phyloP scores from a whole-genome alignment of 2,888 invertebrate genomes.

The Pollenia griseotomentosa region DNA sequence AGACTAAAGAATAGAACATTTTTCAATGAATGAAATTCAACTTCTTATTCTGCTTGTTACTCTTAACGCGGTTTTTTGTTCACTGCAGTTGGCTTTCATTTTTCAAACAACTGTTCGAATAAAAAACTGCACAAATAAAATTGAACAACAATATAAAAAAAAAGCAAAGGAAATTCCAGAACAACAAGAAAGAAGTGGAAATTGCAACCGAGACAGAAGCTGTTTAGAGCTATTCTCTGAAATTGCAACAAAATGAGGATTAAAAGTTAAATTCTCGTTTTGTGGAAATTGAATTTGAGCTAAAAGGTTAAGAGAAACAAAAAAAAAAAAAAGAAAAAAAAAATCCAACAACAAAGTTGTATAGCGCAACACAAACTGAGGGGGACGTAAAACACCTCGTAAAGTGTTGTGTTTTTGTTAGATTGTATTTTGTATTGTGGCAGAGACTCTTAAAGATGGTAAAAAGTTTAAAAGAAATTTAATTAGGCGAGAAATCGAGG shows the following conservation, averaged over 20 bases:
- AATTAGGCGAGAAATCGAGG: no score
- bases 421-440: neutral
- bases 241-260: slow-evolving; percentile 72
- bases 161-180: no score
- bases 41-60: slow-evolving; percentile 49
- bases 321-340: neutral
- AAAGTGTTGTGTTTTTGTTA: no score
- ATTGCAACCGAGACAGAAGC: slow-evolving; percentile 19
- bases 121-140: slow-evolving; percentile 37
- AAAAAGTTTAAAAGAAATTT: neutral
- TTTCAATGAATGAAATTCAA: slow-evolving; percentile 46
- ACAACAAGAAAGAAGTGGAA: slow-evolving; percentile 7
- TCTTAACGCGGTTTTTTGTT: slow-evolving; percentile 29
- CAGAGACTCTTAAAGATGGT: neutral
- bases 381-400: neutral
- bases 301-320: slow-evolving; percentile 76
- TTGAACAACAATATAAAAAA: slow-evolving; percentile 21
- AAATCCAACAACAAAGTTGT: slow-evolving; percentile 50
- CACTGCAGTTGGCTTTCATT: slow-evolving; percentile 17
- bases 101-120: neutral
- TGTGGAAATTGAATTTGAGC: slow-evolving; percentile 78
- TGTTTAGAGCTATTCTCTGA: slow-evolving; percentile 39
- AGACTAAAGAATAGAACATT: neutral
- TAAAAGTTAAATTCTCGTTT: slow-evolving; percentile 79
- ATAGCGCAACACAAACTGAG: neutral